Percentiles rank a stretch among this genome's conserved stretches.
phyloP scores from a whole-genome alignment of 2,888 invertebrate genomes.

The Coelopa pilipes region DNA sequence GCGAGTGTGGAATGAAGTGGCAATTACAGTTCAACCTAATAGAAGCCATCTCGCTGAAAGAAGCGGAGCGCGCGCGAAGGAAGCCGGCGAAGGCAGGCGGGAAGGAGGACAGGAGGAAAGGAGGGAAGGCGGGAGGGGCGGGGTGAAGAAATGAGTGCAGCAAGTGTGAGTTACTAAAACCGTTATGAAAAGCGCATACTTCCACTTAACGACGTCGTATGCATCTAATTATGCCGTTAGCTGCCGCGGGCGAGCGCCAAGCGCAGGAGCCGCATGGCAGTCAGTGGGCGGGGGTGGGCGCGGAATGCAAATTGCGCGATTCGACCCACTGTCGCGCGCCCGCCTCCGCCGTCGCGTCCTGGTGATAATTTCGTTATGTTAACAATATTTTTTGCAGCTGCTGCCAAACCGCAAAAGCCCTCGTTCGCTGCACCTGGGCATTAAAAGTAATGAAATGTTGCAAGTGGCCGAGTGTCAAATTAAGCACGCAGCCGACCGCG shows the following conservation, averaged over 20 bases:
- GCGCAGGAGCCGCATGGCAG: neutral
- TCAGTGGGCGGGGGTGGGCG: no score
- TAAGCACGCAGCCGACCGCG: constrained; percentile 37
- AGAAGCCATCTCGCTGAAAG: constrained; percentile 15
- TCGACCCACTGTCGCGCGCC: neutral
- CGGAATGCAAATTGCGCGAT: neutral
- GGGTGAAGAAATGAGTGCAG: no score
- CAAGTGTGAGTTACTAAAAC: constrained; percentile 30
- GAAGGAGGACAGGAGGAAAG: neutral
- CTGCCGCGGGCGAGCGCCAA: neutral
- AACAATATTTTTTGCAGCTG: constrained; percentile 34
- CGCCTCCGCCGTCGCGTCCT: neutral
- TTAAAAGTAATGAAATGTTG: constrained; percentile 34
- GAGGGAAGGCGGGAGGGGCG: no score
- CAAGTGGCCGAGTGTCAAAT: constrained; percentile 44
- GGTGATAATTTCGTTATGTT: constrained; percentile 29
- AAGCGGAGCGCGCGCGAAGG: neutral
- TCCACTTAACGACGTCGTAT: constrained; percentile 39
- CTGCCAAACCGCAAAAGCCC: constrained; percentile 36
- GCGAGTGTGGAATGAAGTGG: constrained; percentile 25
- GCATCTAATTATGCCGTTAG: constrained; percentile 39
- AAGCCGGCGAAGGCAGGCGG: neutral
- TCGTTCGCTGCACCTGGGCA: constrained; percentile 34
- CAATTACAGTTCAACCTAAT: constrained; percentile 24
- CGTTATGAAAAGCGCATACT: constrained; percentile 36